Percentiles rank a stretch among this genome's conserved stretches.
These are phyloP conservation scores for Romanogobio albipinnatus DNA, from an alignment of 2,113 vertebrate genomes.

Conservation along the genomic window DNA sequence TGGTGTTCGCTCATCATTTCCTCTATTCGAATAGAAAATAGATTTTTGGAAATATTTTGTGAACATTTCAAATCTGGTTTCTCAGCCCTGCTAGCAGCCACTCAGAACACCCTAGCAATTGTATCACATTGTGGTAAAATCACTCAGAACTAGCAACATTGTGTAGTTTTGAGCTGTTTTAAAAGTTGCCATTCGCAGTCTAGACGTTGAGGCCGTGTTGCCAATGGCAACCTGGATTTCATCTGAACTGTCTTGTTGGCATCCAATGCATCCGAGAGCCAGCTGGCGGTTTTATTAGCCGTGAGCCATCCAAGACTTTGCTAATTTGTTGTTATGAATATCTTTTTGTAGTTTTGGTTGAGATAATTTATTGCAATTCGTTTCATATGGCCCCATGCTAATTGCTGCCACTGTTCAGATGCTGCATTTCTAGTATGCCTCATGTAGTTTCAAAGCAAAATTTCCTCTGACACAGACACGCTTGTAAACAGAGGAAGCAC, in stretches of 20 bases:
- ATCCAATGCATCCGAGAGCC: not conserved
- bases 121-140: not conserved
- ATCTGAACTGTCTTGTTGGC: not conserved
- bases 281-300: not conserved
- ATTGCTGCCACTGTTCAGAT: not conserved
- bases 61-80: not conserved
- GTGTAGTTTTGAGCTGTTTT: not conserved
- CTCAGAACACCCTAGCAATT: not conserved
- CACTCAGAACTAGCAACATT: not conserved
- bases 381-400: constrained; percentile 1
- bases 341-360: not conserved
- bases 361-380: not conserved
- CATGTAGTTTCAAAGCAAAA: not conserved
- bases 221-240: constrained; percentile 16
- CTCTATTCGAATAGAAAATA: no score
- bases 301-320: not conserved
- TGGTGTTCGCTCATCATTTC: no score
- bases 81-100: not conserved
- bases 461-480: not conserved
- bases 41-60: not conserved
- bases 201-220: not conserved
- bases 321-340: not conserved
- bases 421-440: not conserved
- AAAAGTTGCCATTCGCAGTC: constrained; percentile 18
- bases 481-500: not conserved